Base-by-base conservation (phyloP, 2,113 vertebrate genomes). In the Labeo rohita region DNA sequence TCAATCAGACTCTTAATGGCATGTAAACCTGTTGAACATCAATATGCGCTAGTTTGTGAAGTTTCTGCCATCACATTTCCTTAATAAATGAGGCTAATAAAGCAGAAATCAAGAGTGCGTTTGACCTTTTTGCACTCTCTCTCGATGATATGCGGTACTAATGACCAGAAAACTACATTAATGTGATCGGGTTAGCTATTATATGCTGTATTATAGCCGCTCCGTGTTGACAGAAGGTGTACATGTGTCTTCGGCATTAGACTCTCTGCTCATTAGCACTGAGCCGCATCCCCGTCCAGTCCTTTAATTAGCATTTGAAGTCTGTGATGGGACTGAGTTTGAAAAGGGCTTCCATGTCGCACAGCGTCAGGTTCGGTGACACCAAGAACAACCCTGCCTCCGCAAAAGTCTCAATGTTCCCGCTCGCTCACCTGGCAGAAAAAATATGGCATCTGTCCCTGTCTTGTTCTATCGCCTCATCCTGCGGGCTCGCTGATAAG, bases 231-330 rank as follows among this genome's bases (percentile, higher is more conserved):
- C 76, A 73, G 72, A 78, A 81, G 70, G 80, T 56, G 70, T 76
- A 21, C 72, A 45, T 15, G 34, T 80, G 66, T 80, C 65, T 88
- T 50, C 45, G 77, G 56, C 77, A 65, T 79, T 43, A 36, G 50
- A 39, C 50, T 28, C 34, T n/a, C 50, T 87, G 86, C 88, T 93
- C 92, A 91, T 92, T 94, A 92, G 90, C 79, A 88, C 84, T 89
- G 90, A 92, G 61, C 92, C 93, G 90, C 88, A 88, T 90, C 86
- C 76, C 92, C 50, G 2, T 81, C 61, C 83, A 87, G 88, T 82
- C 82, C 72, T 88, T 90, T 93, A 90, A 93, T 93, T 93, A 92
- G 91, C 63, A 91, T 92, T 88, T 87, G 70, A 65, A 87, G 78
- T 87, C 91, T 80, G 89, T 89, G 88, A 90, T 87, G 28, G 88